Evolutionary conservation across 2,113 vertebrate species (phyloP).

Genomic region (Gobius niger): DNA sequence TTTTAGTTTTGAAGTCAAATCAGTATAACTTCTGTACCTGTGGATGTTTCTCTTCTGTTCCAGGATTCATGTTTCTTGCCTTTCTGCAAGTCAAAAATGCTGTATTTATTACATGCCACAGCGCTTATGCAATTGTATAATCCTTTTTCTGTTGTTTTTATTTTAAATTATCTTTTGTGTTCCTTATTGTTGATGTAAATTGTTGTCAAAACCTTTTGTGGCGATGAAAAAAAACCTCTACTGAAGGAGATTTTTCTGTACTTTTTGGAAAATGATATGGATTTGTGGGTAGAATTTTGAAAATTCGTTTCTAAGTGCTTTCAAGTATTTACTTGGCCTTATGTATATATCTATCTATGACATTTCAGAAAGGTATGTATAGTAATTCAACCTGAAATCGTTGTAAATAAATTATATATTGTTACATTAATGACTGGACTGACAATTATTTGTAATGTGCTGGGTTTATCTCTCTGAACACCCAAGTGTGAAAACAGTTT

Average conservation of each 20-base stretch:
- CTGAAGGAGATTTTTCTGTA: constrained; percentile 75
- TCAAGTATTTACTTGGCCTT: constrained; percentile 89
- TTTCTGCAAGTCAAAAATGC: constrained; percentile 87
- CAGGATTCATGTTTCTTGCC: constrained; percentile 79
- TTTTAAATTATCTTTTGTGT: constrained; percentile 66
- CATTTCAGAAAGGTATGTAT: constrained; percentile 87
- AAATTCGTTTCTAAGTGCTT: constrained; percentile 89
- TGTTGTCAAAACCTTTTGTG: constrained; percentile 81
- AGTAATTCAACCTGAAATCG: constrained; percentile 85
- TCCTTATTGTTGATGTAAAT: constrained; percentile 78
- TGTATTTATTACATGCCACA: constrained; percentile 84
- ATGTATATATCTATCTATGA: constrained; percentile 84
- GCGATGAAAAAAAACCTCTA: constrained; percentile 75
- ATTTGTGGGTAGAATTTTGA: constrained; percentile 88
- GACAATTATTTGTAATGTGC: background rate
- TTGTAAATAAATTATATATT: constrained; percentile 90
- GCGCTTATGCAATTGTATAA: constrained; percentile 87
- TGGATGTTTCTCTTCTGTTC: constrained; percentile 76
- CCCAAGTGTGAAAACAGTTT: background rate
- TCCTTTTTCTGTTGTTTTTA: constrained; percentile 54
- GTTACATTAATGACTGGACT: constrained; percentile 75
- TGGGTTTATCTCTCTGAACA: background rate
- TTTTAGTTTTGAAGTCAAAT: constrained; percentile 65
- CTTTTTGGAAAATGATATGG: constrained; percentile 84
- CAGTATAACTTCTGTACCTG: constrained; percentile 77